Base-by-base conservation (phyloP, 37 sponge, comb jelly and placozoan genomes). In the Beroe forskalii region DNA sequence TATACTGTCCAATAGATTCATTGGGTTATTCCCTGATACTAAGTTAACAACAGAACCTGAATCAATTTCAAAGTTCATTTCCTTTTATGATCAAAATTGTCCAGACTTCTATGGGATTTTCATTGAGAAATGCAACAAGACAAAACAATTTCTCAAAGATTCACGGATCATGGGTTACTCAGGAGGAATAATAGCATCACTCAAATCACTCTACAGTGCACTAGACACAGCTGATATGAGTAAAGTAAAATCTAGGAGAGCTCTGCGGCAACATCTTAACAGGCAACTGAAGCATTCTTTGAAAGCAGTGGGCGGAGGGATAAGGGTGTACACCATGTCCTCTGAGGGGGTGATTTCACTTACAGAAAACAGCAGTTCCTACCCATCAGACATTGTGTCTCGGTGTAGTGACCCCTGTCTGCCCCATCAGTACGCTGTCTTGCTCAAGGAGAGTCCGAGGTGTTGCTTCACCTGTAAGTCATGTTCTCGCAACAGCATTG, bases 381-480 rank as follows among this genome's bases (percentile, higher is more conserved):
- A 80, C 27, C 86, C 86, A 6, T 12, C 24, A 25, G 55, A 38
- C 43, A 80, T 80, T 6, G n/a, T 44, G 0, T 80, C 86, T 23
- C 22, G 38, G 0, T 80, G 86, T 48, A 80, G 86, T 80, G 55
- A 80, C 1, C 86, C 86, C 28, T 80, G 86, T 80, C 28, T 9
- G 8, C 0, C 40, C 6, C 38, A 44, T 4, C 86, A 80, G 42
- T 80, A 80, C 55, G 24, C 38, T 23, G 86, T 69, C 38, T 37
- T 69, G 33, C 38, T 69, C 17, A 80, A 80, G 55, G 27, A 80
- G 27, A 14, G 40, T 42, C 86, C 86, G 8, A 2, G 86, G 12
- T 80, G 86, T 80, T 80, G 86, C 35, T 80, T 44, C 55, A 38
- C 86, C 3, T 80, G 86, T 27, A 80, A 25, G 55, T 38, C 43